Conservation (phyloP, 2,888 invertebrate species). For the Dascillus cervinus region DNA sequence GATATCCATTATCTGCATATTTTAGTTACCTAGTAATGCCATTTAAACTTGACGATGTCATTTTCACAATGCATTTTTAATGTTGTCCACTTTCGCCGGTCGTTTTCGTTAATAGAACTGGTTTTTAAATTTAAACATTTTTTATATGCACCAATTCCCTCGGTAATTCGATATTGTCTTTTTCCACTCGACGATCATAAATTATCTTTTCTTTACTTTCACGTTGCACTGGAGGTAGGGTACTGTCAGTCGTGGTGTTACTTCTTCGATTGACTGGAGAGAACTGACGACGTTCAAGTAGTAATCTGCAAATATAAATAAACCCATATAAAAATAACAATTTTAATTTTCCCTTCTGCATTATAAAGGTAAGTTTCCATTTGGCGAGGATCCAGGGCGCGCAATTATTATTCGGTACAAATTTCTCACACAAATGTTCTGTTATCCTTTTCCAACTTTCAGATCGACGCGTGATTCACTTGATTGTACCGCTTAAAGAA, state of each 20-base stretch:
- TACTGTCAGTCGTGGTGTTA: background rate
- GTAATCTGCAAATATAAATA: conserved; percentile 22
- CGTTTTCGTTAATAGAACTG: too few species aligned
- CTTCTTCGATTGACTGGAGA: background rate
- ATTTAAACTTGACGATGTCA: too few species aligned
- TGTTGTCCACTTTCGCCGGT: conserved; percentile 13
- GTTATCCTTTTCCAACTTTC: too few species aligned
- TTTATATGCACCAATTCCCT: too few species aligned
- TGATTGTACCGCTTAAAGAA: background rate
- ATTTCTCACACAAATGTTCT: too few species aligned
- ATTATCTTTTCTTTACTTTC: too few species aligned
- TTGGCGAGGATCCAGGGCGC: conserved; percentile 19
- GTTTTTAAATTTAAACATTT: too few species aligned
- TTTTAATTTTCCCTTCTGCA: conserved; percentile 21
- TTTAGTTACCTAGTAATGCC: too few species aligned
- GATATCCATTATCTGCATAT: too few species aligned
- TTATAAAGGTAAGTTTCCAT: conserved; percentile 20
- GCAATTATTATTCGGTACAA: conserved; percentile 16
- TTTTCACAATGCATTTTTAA: conserved; percentile 11
- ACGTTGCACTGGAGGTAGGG: too few species aligned
- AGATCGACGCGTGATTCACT: background rate
- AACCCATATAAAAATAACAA: conserved; percentile 22
- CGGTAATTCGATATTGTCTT: too few species aligned
- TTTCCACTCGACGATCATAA: too few species aligned
- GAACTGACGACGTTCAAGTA: background rate